Evolutionary conservation across 2,797 vertebrate genomes (phyloP).

Genomic region (Sparus aurata): DNA sequence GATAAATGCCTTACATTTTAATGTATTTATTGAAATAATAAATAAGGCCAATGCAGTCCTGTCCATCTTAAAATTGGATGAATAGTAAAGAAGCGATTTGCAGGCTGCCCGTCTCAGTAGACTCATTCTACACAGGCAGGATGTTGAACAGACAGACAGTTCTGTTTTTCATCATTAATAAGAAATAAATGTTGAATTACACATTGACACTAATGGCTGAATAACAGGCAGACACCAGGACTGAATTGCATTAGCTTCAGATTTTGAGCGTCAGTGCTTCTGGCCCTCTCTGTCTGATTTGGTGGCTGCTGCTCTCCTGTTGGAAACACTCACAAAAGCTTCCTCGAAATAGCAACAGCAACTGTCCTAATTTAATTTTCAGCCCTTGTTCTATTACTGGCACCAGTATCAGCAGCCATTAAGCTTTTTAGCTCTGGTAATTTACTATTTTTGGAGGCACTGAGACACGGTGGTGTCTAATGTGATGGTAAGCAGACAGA

Average conservation of each 20-base stretch:
- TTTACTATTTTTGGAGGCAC: slow-evolving; percentile 55
- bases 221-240: background rate
- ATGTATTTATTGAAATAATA: background rate
- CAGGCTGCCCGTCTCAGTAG: background rate
- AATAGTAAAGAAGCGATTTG: background rate
- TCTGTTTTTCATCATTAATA: background rate
- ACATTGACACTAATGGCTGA: background rate
- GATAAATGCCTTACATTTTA: no score
- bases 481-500: slow-evolving; percentile 10
- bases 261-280: background rate
- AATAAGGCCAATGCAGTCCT: background rate
- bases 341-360: slow-evolving; percentile 34
- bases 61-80: background rate
- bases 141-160: background rate
- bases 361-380: slow-evolving; percentile 44
- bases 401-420: slow-evolving; percentile 28
- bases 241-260: background rate
- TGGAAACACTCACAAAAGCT: slow-evolving; percentile 26
- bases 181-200: background rate
- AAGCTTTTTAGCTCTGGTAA: slow-evolving; percentile 48
- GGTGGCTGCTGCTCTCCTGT: slow-evolving; percentile 14
- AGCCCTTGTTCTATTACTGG: slow-evolving; percentile 38
- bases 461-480: background rate
- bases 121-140: background rate
- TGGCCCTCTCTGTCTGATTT: background rate